phyloP scores from a whole-genome alignment of 2,888 invertebrate species.

The Pristionchus japonicus region DNA sequence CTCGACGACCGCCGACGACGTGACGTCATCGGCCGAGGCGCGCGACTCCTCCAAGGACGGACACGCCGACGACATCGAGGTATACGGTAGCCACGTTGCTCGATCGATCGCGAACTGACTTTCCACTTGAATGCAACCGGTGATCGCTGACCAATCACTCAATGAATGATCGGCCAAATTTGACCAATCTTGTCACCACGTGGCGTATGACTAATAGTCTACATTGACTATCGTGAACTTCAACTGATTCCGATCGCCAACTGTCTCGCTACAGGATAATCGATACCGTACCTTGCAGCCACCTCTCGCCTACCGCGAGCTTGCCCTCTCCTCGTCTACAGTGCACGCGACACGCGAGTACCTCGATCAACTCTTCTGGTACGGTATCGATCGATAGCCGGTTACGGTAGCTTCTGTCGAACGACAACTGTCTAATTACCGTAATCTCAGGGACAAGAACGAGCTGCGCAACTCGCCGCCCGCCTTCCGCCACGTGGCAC shows the following conservation, averaged over 20 bases:
- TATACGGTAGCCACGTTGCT: background rate
- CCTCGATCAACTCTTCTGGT: conserved; percentile 46
- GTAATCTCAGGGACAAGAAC: conserved; percentile 51
- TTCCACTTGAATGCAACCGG: background rate
- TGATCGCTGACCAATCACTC: background rate
- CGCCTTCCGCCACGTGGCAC: conserved; percentile 56
- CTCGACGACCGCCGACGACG: background rate
- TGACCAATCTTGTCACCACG: no score
- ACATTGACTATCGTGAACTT: no score
- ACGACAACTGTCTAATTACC: background rate
- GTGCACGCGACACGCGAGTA: conserved; percentile 39
- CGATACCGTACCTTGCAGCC: background rate
- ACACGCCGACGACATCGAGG: conserved; percentile 16
- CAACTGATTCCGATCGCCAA: background rate
- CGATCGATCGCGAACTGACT: background rate
- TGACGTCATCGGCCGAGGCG: background rate
- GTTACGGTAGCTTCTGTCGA: background rate
- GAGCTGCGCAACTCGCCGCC: conserved; percentile 52
- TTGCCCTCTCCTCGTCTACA: background rate
- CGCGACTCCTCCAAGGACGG: conserved; percentile 24
- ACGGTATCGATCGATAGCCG: background rate
- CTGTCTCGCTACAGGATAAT: background rate
- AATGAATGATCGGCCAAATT: background rate
- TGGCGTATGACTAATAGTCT: background rate
- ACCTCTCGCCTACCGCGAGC: conserved; percentile 45